Evolutionary conservation across 2,797 vertebrate genomes (phyloP).

Genomic region (Lateolabrax maculatus): DNA sequence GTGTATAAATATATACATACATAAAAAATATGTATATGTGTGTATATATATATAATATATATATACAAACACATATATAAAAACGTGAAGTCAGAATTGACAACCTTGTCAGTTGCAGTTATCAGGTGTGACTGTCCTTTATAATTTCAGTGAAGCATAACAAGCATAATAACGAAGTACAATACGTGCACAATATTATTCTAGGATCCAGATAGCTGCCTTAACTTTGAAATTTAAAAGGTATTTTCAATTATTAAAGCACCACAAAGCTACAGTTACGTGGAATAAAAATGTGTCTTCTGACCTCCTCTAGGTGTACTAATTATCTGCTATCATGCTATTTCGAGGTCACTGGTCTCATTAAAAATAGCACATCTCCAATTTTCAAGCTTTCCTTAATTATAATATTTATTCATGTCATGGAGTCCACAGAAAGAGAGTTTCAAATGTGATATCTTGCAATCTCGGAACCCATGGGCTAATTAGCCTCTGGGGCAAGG

Average conservation of each 20-base stretch:
- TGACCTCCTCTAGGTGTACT: not conserved
- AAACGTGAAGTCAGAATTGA: too few relatives aligned
- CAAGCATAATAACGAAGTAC: not conserved
- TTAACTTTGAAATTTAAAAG: not conserved
- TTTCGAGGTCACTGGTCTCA: not conserved
- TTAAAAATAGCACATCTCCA: not conserved
- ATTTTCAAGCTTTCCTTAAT: not conserved
- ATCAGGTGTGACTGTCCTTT: too few relatives aligned
- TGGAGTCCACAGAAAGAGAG: not conserved
- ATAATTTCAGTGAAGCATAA: not conserved
- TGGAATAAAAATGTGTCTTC: not conserved
- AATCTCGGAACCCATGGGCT: too few relatives aligned
- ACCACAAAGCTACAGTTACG: not conserved
- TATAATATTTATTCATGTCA: slow-evolving; percentile 5
- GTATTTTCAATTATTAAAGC: not conserved
- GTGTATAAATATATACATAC: too few relatives aligned
- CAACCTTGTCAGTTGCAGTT: too few relatives aligned
- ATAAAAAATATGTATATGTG: too few relatives aligned
- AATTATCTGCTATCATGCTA: not conserved
- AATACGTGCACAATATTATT: not conserved
- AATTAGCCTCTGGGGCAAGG: too few relatives aligned
- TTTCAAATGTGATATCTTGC: not conserved
- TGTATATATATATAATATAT: too few relatives aligned
- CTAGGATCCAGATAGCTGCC: not conserved
- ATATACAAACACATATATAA: too few relatives aligned